Evolutionary conservation across 2,888 invertebrate species (phyloP).

Genomic region (Linnaemya tessellans): DNA sequence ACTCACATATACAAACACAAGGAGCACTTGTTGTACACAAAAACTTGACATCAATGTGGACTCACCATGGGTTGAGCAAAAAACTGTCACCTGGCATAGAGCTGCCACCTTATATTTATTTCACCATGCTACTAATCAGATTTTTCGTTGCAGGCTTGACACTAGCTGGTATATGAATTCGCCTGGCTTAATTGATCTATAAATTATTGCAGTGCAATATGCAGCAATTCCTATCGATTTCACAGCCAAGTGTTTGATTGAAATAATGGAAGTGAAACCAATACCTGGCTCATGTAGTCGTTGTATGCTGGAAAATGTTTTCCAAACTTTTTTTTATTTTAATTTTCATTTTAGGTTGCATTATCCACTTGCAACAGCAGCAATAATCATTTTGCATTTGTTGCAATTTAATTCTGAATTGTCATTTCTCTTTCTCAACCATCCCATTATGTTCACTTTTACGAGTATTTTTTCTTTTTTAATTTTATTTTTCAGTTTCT

Average conservation of each 20-base stretch:
- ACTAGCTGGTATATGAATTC: too few relatives aligned
- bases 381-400: conserved; percentile 68
- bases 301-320: background rate
- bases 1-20: too few relatives aligned
- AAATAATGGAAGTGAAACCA: background rate
- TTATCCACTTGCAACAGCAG: conserved; percentile 32
- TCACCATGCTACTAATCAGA: too few relatives aligned
- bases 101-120: too few relatives aligned
- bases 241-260: background rate
- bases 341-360: conserved; percentile 6
- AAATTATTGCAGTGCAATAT: too few relatives aligned
- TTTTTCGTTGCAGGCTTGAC: too few relatives aligned
- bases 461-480: conserved; percentile 23
- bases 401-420: conserved; percentile 60
- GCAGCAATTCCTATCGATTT: too few relatives aligned
- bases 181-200: too few relatives aligned
- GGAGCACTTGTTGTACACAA: too few relatives aligned
- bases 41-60: too few relatives aligned
- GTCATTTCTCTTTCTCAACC: conserved; percentile 10
- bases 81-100: too few relatives aligned
- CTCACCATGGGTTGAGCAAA: too few relatives aligned
- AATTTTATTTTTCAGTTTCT: background rate
- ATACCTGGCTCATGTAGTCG: background rate
- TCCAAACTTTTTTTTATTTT: background rate
- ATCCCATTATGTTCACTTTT: conserved; percentile 24